Evolutionary conservation across 1,140 invertebrate genomes (phyloP), one percentile per base, ranked within the genome.

Genomic region (Chlorops oryzae): DNA sequence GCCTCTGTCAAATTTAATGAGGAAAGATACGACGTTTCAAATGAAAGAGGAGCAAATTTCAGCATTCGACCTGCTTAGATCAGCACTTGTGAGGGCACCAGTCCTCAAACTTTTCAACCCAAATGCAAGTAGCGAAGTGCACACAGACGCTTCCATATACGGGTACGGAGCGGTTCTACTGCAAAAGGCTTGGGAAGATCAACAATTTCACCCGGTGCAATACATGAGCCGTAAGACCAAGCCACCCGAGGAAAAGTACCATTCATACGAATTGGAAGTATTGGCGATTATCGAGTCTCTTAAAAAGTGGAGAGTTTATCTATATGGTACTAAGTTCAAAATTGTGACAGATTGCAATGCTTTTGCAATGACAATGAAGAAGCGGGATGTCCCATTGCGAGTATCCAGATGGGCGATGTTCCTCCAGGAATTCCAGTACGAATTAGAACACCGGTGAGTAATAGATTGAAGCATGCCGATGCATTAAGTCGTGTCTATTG

Each of bases 91-190:
- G n/a, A n/a, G n/a, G n/a, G n/a, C n/a, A n/a, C n/a, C n/a, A 13
- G 28, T 9, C 7, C 7, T 32, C 7, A 15, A 18, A 15, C 58
- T 54, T 35, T 63, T 15, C 51, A 43, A 15, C 21, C 38, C 25
- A 56, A 57, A 2, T 12, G 18, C 6, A 65, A 65, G 5, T 63
- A 70, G 45, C 15, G 71, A 1, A n/a, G n/a, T n/a, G n/a, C 67
- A 72, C 47, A 70, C 65, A 0, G 66, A 69, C 57, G 65, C 64
- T 1, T 63, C 57, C 50, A 32, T 23, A 21, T 32, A 57, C 6
- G 62, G 59, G 4, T 65, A 63, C 39, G 60, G 61, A 22, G 62
- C 63, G 12, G 49, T 70, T 0, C 24, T 72, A 13, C 50, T 65
- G 9, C 68, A 74, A 57, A 63, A 48, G 43, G 47, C 50, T 34